phyloP scores from a whole-genome alignment of 2,113 vertebrate species.

The Geococcyx californianus region DNA sequence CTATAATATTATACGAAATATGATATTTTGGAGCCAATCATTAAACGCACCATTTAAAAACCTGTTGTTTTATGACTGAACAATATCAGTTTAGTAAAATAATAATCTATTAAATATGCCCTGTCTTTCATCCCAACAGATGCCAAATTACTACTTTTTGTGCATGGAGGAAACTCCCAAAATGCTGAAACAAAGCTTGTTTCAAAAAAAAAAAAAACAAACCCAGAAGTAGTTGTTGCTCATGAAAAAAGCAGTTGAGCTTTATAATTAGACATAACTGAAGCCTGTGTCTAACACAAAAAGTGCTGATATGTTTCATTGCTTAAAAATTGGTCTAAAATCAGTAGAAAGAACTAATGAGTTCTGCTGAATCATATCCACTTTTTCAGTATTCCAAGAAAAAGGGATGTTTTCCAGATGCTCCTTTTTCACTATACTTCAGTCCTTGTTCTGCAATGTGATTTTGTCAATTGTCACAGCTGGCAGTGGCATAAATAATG shows the following conservation, averaged over 20 bases:
- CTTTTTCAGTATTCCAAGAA: not conserved
- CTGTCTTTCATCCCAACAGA: not conserved
- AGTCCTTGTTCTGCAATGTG: not conserved
- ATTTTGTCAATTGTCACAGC: not conserved
- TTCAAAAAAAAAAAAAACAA: not conserved
- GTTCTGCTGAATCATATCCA: not conserved
- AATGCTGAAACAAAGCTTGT: not conserved
- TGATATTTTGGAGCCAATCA: rapidly evolving
- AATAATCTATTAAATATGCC: not conserved
- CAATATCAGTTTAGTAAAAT: not conserved
- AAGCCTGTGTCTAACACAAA: not conserved
- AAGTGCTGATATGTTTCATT: not conserved
- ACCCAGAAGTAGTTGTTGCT: not conserved
- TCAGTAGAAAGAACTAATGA: not conserved
- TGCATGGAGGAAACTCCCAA: not conserved
- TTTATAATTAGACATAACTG: not conserved
- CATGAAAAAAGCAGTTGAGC: not conserved
- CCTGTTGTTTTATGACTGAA: not conserved
- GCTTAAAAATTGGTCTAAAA: not conserved
- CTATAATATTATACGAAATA: not conserved
- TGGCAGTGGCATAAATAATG: not conserved
- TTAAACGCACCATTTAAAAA: not conserved
- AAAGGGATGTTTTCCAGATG: not conserved
- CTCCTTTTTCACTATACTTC: not conserved
- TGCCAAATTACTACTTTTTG: not conserved